These are phyloP conservation scores for Eupeodes luniger DNA, from an alignment of 2,888 invertebrate species.

Conservation along the genomic window DNA sequence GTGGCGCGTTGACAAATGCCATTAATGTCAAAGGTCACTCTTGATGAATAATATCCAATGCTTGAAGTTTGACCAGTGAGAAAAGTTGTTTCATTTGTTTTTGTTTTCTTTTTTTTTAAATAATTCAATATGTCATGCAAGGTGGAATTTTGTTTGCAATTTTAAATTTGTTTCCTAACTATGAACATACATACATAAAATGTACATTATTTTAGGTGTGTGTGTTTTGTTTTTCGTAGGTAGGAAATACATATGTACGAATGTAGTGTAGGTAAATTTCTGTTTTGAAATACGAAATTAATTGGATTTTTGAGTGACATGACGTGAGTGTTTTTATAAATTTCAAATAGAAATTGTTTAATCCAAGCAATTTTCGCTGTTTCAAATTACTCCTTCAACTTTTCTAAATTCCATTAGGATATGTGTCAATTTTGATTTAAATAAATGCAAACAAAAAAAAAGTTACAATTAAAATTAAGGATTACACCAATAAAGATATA, in stretches of 20 bases:
- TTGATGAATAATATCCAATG: background rate
- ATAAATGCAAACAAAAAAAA: background rate
- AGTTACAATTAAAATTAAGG: background rate
- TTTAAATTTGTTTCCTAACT: slow-evolving; percentile 16
- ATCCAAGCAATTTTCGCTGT: slow-evolving; percentile 1
- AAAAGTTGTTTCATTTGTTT: background rate
- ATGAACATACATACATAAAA: no score
- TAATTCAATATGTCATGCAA: slow-evolving; percentile 50
- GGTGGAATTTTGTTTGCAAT: slow-evolving; percentile 42
- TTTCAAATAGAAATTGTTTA: slow-evolving; percentile 14
- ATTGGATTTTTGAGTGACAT: slow-evolving; percentile 62
- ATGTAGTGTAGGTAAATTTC: background rate
- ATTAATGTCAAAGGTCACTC: slow-evolving; percentile 15
- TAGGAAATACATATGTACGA: background rate
- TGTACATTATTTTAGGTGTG: no score
- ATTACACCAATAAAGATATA: no score
- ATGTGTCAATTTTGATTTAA: slow-evolving; percentile 11
- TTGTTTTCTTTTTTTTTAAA: slow-evolving; percentile 22
- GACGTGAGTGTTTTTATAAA: slow-evolving; percentile 17
- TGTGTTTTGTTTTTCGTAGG: no score
- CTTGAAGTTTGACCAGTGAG: slow-evolving; percentile 37
- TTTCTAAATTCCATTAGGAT: slow-evolving; percentile 12
- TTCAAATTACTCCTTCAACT: slow-evolving; percentile 1
- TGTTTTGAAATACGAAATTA: slow-evolving; percentile 32
- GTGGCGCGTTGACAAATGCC: slow-evolving; percentile 37